phyloP scores from a whole-genome alignment of 2,888 invertebrate genomes.

The Seira sanloemensis region DNA sequence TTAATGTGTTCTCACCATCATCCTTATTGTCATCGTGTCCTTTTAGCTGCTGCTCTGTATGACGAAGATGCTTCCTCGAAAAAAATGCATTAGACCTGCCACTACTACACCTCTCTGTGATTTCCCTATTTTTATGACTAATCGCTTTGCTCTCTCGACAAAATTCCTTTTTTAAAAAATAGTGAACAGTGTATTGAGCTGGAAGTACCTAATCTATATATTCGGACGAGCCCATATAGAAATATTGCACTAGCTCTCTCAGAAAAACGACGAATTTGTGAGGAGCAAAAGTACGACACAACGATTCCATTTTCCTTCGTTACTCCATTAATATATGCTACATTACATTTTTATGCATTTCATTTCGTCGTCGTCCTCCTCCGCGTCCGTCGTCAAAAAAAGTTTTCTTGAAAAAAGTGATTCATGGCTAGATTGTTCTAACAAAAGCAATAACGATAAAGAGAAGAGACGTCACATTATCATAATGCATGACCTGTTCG shows the following conservation, averaged over 20 bases:
- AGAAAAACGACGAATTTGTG: too few relatives aligned
- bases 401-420: conserved; percentile 46
- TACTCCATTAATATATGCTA: conserved; percentile 5
- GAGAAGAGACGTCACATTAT: conserved; percentile 57
- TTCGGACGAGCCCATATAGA: background rate
- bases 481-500: conserved; percentile 61
- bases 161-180: conserved; percentile 24
- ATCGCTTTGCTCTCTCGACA: conserved; percentile 44
- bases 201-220: conserved; percentile 10
- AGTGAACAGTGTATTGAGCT: background rate
- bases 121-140: conserved; percentile 23
- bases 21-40: conserved; percentile 26
- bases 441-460: conserved; percentile 58
- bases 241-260: background rate
- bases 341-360: conserved; percentile 36
- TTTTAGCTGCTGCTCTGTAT: conserved; percentile 9
- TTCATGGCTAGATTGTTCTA: conserved; percentile 57
- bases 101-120: background rate
- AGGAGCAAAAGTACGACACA: background rate
- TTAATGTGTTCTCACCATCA: conserved; percentile 45
- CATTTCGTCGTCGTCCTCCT: conserved; percentile 13
- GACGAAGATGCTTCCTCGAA: background rate
- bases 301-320: background rate
- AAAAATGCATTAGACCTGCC: background rate
- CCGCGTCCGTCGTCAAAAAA: background rate